Conservation (phyloP, 2,797 vertebrate genomes). For the Pseudotriccus pelzelni region DNA sequence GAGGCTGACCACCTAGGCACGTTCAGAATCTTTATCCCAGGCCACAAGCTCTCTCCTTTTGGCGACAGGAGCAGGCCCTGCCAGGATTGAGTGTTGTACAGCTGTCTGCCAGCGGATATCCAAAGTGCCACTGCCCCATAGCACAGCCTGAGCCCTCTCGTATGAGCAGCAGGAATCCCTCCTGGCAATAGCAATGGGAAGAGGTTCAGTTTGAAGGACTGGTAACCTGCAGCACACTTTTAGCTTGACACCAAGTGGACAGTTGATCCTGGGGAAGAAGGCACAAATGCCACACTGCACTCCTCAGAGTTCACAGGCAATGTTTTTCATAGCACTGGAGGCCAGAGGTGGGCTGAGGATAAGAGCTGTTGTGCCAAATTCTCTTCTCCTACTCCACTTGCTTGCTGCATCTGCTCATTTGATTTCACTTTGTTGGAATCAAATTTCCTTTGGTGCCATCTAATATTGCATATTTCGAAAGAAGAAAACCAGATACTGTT, state of each 20-base stretch:
- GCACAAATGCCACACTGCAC: neutral
- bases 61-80: accelerated
- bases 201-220: neutral
- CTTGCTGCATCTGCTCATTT: neutral
- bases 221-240: neutral
- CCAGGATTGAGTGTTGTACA: neutral
- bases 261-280: neutral
- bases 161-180: neutral
- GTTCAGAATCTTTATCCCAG: neutral
- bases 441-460: neutral
- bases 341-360: neutral
- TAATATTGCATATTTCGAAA: neutral
- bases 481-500: neutral
- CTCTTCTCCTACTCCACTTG: neutral
- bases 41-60: neutral
- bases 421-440: neutral
- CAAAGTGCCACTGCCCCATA: accelerated
- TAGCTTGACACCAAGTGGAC: neutral
- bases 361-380: neutral
- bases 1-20: neutral
- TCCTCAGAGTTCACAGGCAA: neutral
- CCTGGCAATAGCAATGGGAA: neutral
- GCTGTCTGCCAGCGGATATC: neutral
- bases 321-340: neutral
- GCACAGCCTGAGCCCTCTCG: neutral